phyloP scores from a whole-genome alignment of 2,113 vertebrate genomes.

The Ctenodactylus gundi region DNA sequence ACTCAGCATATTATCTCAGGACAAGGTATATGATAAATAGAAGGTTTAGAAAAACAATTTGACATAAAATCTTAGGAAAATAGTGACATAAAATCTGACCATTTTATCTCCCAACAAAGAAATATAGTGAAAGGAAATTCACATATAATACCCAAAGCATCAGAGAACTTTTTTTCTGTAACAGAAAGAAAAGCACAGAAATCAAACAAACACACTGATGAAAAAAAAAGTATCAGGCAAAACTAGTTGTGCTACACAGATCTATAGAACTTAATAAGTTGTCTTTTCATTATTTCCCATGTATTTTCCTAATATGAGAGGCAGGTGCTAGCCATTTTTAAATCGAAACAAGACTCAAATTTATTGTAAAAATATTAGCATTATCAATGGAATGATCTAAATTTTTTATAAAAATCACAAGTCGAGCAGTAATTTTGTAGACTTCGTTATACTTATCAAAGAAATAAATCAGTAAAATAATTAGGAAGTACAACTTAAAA shows the following conservation, averaged over 20 bases:
- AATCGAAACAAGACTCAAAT: slow-evolving; percentile 50
- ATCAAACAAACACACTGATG: background rate
- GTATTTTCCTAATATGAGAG: background rate
- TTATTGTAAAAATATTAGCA: slow-evolving; percentile 68
- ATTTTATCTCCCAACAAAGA: background rate
- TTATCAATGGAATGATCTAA: slow-evolving; percentile 68
- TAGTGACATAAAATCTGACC: background rate
- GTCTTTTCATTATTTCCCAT: slow-evolving; percentile 41
- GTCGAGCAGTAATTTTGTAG: slow-evolving; percentile 56
- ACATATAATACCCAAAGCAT: background rate
- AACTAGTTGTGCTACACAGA: background rate
- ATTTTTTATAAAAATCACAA: slow-evolving; percentile 55
- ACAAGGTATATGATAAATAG: background rate
- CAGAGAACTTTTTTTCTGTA: background rate
- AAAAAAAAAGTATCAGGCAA: background rate
- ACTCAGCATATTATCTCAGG: background rate
- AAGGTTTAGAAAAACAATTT: background rate
- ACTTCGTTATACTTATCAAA: slow-evolving; percentile 66
- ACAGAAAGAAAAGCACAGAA: background rate
- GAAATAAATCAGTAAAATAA: slow-evolving; percentile 69
- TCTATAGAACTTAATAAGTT: background rate
- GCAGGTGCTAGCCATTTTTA: slow-evolving; percentile 68
- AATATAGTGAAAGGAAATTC: background rate
- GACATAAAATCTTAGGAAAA: background rate
- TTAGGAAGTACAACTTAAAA: slow-evolving; percentile 60